Evolutionary conservation across 1,140 invertebrate genomes (phyloP).

Genomic region (Sesamia nonagrioides): DNA sequence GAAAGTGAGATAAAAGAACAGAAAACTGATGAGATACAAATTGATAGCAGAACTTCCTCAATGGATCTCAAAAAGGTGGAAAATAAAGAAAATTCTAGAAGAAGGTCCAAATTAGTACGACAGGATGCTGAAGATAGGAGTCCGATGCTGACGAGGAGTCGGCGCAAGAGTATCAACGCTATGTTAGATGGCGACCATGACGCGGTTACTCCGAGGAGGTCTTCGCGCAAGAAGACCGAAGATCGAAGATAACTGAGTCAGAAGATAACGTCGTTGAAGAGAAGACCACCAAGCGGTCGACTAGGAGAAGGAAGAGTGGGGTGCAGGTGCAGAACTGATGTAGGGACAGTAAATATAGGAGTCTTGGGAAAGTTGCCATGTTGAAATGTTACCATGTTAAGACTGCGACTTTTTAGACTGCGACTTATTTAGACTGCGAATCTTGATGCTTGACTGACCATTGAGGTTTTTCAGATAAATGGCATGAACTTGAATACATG

Average conservation of each 20-base stretch:
- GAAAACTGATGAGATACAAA: slow-evolving; percentile 36
- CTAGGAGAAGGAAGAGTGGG: slow-evolving; percentile 51
- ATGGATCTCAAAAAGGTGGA: slow-evolving; percentile 56
- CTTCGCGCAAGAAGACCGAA: slow-evolving; percentile 59
- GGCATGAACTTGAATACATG: no score
- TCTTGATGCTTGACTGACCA: not conserved
- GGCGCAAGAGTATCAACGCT: slow-evolving; percentile 62
- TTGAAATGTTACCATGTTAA: not conserved
- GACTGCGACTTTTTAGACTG: no score
- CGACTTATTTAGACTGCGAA: not conserved
- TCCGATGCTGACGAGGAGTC: slow-evolving; percentile 69
- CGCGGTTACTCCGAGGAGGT: slow-evolving; percentile 43
- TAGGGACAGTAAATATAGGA: not conserved
- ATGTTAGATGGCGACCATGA: not conserved
- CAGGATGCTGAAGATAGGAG: slow-evolving; percentile 69
- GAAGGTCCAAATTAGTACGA: slow-evolving; percentile 57
- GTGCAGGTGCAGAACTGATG: slow-evolving; percentile 11
- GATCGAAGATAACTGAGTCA: slow-evolving; percentile 48
- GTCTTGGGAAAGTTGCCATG: not conserved
- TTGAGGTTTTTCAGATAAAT: not conserved
- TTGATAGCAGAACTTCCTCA: slow-evolving; percentile 53
- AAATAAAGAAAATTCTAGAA: slow-evolving; percentile 62
- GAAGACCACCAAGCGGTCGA: slow-evolving; percentile 47
- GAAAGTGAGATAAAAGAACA: slow-evolving; percentile 24
- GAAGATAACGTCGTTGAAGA: slow-evolving; percentile 41